phyloP scores from a whole-genome alignment of 2,797 vertebrate species.

The Coregonus ussuriensis region DNA sequence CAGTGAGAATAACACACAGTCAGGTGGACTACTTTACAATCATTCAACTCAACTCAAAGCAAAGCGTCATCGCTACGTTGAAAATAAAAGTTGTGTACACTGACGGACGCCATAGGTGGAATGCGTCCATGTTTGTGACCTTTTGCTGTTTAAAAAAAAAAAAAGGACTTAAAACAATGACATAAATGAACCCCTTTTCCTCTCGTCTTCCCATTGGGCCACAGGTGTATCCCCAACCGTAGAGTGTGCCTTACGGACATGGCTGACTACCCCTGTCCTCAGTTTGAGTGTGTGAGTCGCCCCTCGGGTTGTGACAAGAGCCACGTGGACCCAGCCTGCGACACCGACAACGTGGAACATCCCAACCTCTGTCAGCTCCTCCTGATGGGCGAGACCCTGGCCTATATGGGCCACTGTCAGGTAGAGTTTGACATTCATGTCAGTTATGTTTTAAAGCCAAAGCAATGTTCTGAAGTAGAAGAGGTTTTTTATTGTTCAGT shows the following conservation, averaged over 20 bases:
- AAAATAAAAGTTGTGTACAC: background rate
- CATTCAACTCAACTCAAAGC: background rate
- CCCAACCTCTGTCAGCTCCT: constrained; percentile 85
- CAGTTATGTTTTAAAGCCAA: no score
- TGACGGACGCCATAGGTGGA: background rate
- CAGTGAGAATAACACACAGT: background rate
- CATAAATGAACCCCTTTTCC: background rate
- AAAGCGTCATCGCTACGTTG: background rate
- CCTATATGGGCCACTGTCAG: constrained; percentile 93
- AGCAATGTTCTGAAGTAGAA: background rate
- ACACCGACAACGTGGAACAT: constrained; percentile 87
- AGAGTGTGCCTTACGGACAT: constrained; percentile 90
- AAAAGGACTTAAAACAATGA: background rate
- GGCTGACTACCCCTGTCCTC: constrained; percentile 77
- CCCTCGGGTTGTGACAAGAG: constrained; percentile 82
- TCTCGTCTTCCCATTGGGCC: background rate
- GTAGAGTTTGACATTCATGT: constrained; percentile 64
- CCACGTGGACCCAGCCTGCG: constrained; percentile 86
- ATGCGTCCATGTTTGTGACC: background rate
- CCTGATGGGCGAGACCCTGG: constrained; percentile 87
- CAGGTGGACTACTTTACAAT: background rate
- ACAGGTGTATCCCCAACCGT: constrained; percentile 87
- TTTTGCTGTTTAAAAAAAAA: background rate
- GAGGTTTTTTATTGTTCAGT: no score
- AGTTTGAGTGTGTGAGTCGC: constrained; percentile 87